phyloP scores from a whole-genome alignment of 1,140 invertebrate species.

The Drosophila persimilis region DNA sequence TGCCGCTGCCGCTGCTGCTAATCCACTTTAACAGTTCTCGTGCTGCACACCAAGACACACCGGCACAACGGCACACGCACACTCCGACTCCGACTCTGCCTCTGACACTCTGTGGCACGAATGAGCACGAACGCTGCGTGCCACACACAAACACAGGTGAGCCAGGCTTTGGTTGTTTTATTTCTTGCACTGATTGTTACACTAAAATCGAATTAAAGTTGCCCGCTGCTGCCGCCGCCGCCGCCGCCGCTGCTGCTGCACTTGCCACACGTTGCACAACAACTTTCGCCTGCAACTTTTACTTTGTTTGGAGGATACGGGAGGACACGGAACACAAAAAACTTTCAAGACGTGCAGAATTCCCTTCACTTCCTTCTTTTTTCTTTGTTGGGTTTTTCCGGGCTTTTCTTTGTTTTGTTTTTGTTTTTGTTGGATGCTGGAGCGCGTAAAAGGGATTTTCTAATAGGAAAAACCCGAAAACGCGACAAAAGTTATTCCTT shows the following conservation, averaged over 20 bases:
- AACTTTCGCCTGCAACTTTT: slow-evolving; percentile 74
- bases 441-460: slow-evolving; percentile 62
- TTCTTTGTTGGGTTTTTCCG: not conserved
- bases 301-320: slow-evolving; percentile 65
- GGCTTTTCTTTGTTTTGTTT: slow-evolving; percentile 2
- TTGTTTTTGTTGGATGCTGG: slow-evolving; percentile 29
- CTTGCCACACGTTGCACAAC: slow-evolving; percentile 69
- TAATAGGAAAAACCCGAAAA: slow-evolving; percentile 39
- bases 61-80: not conserved
- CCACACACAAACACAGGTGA: slow-evolving; percentile 6
- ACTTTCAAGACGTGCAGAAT: slow-evolving; percentile 57
- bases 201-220: slow-evolving; percentile 80
- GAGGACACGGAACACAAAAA: slow-evolving; percentile 33
- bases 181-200: slow-evolving; percentile 70
- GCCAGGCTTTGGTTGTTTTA: slow-evolving; percentile 11
- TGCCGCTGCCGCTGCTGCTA: slow-evolving; percentile 57
- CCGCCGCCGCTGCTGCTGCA: slow-evolving; percentile 48
- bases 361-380: slow-evolving; percentile 8
- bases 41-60: slow-evolving; percentile 12
- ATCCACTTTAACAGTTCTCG: slow-evolving; percentile 67
- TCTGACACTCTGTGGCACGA: not conserved
- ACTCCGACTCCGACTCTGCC: no score
- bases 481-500: slow-evolving; percentile 41
- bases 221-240: slow-evolving; percentile 23
- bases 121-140: no score